Conservation (phyloP, 2,797 vertebrate genomes). For the Calcarius lapponicus region DNA sequence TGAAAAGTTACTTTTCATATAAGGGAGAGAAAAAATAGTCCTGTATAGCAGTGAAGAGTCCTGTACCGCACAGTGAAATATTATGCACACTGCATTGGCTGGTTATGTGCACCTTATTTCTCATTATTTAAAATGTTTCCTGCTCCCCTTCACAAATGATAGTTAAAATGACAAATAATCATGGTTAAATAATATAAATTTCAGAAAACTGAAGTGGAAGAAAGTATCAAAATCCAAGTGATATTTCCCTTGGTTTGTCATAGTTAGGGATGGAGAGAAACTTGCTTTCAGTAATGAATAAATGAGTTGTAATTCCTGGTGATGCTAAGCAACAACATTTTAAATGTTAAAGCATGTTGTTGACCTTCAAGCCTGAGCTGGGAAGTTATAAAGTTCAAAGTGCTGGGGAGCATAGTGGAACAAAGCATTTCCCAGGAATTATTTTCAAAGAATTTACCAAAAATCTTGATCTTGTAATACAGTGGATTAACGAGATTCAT, state of each 20-base stretch:
- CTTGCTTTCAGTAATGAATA: neutral
- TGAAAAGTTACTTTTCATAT: neutral
- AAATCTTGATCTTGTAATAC: neutral
- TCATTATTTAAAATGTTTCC: neutral
- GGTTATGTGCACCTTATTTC: neutral
- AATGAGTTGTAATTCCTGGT: neutral
- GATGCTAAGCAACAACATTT: conserved; percentile 22
- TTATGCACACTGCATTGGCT: neutral
- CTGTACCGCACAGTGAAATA: neutral
- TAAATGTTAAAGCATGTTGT: neutral
- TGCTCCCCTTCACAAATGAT: neutral
- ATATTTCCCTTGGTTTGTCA: neutral
- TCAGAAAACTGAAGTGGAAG: neutral
- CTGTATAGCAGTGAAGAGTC: neutral
- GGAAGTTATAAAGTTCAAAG: neutral
- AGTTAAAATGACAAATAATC: neutral
- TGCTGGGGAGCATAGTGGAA: neutral
- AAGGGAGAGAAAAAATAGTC: neutral
- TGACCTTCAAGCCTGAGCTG: conserved; percentile 11
- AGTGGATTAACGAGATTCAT: neutral
- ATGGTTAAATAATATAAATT: neutral
- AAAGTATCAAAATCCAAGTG: neutral
- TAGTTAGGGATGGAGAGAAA: neutral
- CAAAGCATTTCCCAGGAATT: neutral
- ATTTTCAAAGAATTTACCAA: neutral